A percentile compares a stretch with the other conserved stretches of the same genome.
Evolutionary conservation across 2,113 vertebrate genomes (phyloP).

Genomic region (Grammomys dolichurus): DNA sequence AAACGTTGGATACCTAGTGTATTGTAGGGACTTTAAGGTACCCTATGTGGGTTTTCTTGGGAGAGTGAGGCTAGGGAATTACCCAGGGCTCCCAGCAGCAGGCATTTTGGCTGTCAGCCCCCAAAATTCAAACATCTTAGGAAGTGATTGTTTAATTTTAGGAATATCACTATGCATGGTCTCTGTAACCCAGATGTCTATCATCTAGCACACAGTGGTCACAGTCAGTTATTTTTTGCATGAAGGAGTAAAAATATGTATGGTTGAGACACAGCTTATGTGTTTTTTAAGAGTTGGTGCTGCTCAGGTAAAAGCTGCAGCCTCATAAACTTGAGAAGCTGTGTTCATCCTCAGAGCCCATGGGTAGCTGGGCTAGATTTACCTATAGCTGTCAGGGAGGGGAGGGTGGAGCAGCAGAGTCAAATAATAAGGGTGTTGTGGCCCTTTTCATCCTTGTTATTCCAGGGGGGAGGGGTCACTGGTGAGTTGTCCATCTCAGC

Average conservation of each 20-base stretch:
- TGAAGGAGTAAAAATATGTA: background rate
- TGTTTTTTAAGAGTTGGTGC: background rate
- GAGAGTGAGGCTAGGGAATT: background rate
- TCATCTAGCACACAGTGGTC: background rate
- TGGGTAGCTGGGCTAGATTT: background rate
- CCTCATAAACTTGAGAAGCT: background rate
- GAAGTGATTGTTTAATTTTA: background rate
- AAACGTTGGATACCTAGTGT: background rate
- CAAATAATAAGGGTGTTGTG: background rate
- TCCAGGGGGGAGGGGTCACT: background rate
- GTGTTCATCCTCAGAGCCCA: background rate
- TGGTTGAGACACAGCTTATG: background rate
- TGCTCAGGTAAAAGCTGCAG: background rate
- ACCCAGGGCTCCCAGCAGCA: background rate
- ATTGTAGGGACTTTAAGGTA: background rate
- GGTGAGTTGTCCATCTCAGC: background rate
- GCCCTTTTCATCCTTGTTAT: background rate
- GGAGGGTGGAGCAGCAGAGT: too few relatives aligned
- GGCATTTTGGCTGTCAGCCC: background rate
- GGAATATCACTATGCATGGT: background rate
- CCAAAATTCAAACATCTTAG: background rate
- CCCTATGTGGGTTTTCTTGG: background rate
- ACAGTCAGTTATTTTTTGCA: background rate
- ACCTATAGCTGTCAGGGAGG: background rate
- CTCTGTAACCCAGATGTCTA: background rate